Conservation (phyloP, 2,113 vertebrate species). For the Urocolius indicus region DNA sequence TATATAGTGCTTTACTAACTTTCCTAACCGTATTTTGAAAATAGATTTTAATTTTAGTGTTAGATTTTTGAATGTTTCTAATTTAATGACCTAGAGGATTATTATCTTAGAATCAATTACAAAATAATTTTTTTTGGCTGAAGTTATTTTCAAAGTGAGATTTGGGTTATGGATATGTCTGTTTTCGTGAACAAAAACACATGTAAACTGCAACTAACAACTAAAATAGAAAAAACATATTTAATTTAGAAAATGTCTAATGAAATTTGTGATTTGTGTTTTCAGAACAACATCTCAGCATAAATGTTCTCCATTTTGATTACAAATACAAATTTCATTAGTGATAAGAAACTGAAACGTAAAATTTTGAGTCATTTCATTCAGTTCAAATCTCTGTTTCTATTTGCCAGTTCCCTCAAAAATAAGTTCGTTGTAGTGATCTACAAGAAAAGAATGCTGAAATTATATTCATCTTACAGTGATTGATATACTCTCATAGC, state of each 20-base stretch:
- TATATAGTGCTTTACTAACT: not conserved
- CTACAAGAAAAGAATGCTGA: not conserved
- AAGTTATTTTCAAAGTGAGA: not conserved
- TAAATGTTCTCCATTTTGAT: not conserved
- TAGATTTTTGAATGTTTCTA: not conserved
- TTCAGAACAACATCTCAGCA: not conserved
- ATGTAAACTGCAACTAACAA: not conserved
- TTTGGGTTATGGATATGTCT: not conserved
- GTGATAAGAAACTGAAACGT: not conserved
- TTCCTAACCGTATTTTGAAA: not conserved
- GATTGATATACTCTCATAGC: not conserved
- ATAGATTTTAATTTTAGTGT: not conserved
- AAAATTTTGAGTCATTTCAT: not conserved
- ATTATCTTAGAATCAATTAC: not conserved
- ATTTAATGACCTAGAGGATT: not conserved
- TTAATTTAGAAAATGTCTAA: not conserved
- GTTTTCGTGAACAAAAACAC: accelerated
- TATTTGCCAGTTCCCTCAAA: not conserved
- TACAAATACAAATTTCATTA: not conserved
- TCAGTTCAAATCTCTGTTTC: not conserved
- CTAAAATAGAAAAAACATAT: not conserved
- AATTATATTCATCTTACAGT: not conserved
- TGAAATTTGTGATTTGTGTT: not conserved
- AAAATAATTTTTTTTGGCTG: not conserved
- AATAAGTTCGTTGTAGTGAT: not conserved